These are phyloP conservation scores for Parus major DNA, from an alignment of 2,113 vertebrate genomes.

Conservation along the genomic window DNA sequence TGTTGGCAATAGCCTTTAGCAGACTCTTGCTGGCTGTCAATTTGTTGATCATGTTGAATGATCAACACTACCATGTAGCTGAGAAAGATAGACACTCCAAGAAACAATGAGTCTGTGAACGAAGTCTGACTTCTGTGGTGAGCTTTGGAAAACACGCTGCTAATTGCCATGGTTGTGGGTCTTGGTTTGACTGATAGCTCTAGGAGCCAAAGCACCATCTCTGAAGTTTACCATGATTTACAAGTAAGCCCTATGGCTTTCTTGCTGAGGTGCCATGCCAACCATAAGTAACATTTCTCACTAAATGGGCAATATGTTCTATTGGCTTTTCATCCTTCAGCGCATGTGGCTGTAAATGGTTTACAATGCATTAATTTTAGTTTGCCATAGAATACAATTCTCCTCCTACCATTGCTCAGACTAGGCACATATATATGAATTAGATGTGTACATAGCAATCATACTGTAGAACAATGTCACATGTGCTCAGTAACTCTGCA, in stretches of 20 bases:
- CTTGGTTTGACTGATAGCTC: background rate
- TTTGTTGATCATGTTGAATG: background rate
- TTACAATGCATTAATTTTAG: background rate
- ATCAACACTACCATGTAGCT: background rate
- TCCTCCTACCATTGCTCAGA: background rate
- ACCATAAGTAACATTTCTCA: background rate
- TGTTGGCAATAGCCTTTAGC: background rate
- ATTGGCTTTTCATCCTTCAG: background rate
- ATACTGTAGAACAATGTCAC: background rate
- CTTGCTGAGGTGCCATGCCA: background rate
- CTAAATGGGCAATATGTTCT: background rate
- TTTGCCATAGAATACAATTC: background rate
- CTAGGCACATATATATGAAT: background rate
- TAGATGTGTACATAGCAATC: background rate
- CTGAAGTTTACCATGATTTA: background rate
- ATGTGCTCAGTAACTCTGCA: background rate
- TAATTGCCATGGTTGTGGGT: slow-evolving; percentile 4
- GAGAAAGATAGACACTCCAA: background rate
- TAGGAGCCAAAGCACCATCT: background rate
- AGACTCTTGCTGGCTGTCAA: background rate
- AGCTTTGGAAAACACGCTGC: background rate
- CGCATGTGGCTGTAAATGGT: background rate
- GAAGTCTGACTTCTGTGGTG: background rate
- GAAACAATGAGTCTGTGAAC: background rate
- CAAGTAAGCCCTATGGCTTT: background rate